Base-by-base conservation (phyloP, 1,140 invertebrate species). In the Bombus superbus region DNA sequence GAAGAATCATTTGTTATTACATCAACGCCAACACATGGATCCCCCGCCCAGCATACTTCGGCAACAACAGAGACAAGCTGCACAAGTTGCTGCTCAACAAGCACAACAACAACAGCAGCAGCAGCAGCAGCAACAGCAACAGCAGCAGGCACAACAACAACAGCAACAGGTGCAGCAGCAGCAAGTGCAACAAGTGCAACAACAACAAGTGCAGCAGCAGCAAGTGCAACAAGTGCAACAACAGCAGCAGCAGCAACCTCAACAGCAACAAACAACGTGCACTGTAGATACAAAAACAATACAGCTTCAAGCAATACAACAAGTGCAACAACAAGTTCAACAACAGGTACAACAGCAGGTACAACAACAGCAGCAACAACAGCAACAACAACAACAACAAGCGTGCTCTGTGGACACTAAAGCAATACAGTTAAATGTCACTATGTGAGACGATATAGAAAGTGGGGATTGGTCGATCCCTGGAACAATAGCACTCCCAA, bases 21-120 rank as follows among this genome's bases (percentile, higher is more conserved):
- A 98, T 94, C 97, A 97, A 92, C 95, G 97, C 32, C 97, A 98
- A 89, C 98, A 98, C 93, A 97, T 98, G 96, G 97, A 98, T 93
- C 95, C 96, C 80, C 97, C 96, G 69, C 96, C 96, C 0, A 95
- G 95, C 83, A 94, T 95, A 94, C 75, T 95, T 66, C 92, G 94
- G n/a, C 95, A 95, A 73, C 95, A 96, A 82, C 95, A 95, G 38
- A 92, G 95, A n/a, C 94, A 95, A 83, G 95, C 95, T 10, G 95
- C 95, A 0, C 95, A 95, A 78, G 94, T 94, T 42, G 94, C 94
- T 3, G 94, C 94, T 10, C 94, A 95, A 59, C 92, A 93, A 72
- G 87, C 89, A 1, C 92, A 93, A 77, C 92, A 93, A n/a, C 92
- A 92, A 69, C 91, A 92, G 28, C 89, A 90, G 0, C 92, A 93